phyloP scores from a whole-genome alignment of 2,113 vertebrate species.

The Rhipidura dahli region DNA sequence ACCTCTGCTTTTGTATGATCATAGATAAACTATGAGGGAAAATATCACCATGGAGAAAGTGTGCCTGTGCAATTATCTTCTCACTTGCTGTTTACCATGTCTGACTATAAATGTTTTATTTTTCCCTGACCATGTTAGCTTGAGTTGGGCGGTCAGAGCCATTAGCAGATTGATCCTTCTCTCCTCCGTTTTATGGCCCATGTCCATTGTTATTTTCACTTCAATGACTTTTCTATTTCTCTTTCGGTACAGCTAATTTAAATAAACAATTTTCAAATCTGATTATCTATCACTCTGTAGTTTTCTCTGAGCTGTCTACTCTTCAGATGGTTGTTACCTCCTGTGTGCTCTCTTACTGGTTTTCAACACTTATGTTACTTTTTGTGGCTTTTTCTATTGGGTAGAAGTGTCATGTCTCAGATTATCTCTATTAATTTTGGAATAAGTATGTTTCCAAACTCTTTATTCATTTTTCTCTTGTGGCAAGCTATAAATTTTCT shows the following conservation, averaged over 20 bases:
- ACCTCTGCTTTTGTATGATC: slow-evolving; percentile 5
- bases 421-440: background rate
- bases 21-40: background rate
- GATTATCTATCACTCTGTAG: background rate
- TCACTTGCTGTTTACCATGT: background rate
- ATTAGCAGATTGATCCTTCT: slow-evolving; percentile 49
- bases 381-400: background rate
- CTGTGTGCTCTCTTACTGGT: background rate
- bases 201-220: slow-evolving; percentile 19
- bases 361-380: background rate
- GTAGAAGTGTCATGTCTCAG: background rate
- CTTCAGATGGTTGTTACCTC: background rate
- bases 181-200: background rate
- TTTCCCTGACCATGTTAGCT: background rate
- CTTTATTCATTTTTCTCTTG: background rate
- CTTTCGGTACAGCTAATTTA: slow-evolving; percentile 15
- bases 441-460: background rate
- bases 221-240: background rate
- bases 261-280: slow-evolving; percentile 10
- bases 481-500: background rate
- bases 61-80: slow-evolving; percentile 23
- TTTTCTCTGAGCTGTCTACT: background rate
- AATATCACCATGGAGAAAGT: background rate
- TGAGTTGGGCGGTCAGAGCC: slow-evolving; percentile 29
- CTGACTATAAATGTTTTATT: slow-evolving; percentile 37